Base-by-base conservation (phyloP, 2,888 invertebrate genomes). In the Sthenelais limicola region DNA sequence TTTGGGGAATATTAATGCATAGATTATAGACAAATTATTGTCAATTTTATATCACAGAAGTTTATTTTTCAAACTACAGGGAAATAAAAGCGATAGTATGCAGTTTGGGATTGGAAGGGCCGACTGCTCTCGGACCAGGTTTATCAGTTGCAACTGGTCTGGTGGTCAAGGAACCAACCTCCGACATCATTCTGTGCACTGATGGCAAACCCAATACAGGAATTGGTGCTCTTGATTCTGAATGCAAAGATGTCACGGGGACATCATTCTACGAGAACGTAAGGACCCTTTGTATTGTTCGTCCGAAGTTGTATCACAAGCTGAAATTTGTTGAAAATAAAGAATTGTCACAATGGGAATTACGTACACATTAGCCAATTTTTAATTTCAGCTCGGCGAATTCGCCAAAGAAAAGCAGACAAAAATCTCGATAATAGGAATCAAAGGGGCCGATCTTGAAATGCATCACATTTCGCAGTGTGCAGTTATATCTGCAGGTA, bases 111-210 rank as follows among this genome's bases (percentile, higher is more conserved):
- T 75, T 78, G 0, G 51, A 35, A 18, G 83, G 83, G 3, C 75
- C 78, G 33, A 85, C 85, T 18, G 83, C 84, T 5, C 76, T 85
- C 21, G 85, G 85, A 7, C 85, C 85, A 1, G 84, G 83, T 5
- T 74, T 85, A 49, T 74, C 83, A 2, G 77, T 82, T 26, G 79
- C 82, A 74, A 73, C 78, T 18, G 85, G 84, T 3, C 77, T 83
- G 54, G 80, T 82, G 7, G 79, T 80, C 24, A 74, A 76, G 9
- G 68, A 73, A 1, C 80, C 81, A 5, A 71, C 76, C n/a, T 82
- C 84, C 30, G 84, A 85, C 73, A 80, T 85, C 24, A 78, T 84
- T 3, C 77, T 85, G 9, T 85, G 83, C 73, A 85, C 85, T 43
- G 85, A 85, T 71, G 85, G 85, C 15, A 75, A 77, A 67, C 84